Conservation (phyloP, 2,113 vertebrate species). For the Heptranchias perlo region DNA sequence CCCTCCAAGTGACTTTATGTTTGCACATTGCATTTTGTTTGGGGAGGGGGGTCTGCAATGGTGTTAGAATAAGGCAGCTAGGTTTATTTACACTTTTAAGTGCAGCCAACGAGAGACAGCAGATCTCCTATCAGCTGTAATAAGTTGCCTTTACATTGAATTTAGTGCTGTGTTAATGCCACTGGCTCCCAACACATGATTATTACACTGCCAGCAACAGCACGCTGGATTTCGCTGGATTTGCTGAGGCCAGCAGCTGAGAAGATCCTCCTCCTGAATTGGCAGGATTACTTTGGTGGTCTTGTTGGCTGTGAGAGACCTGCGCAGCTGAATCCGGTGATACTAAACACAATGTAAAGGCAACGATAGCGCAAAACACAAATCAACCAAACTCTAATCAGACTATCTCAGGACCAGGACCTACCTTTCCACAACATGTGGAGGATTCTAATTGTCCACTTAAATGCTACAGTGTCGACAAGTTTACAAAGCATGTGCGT, state of each 20-base stretch:
- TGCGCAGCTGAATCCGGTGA: not conserved
- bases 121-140: not conserved
- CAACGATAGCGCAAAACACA: not conserved
- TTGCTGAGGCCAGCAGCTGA: not conserved
- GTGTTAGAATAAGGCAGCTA: not conserved
- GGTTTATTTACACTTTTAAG: not conserved
- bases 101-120: not conserved
- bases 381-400: not conserved
- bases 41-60: not conserved
- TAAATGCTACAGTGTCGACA: not conserved
- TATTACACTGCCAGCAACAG: not conserved
- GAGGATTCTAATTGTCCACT: not conserved
- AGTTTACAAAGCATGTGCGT: no score
- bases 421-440: not conserved
- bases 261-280: not conserved
- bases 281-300: no score
- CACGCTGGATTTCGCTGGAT: not conserved
- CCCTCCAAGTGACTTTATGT: not conserved
- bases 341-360: not conserved
- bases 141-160: not conserved
- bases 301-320: not conserved
- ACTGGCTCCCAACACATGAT: not conserved
- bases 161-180: not conserved
- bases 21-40: not conserved
- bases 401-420: not conserved